Conservation (phyloP, 1,140 invertebrate species). For the Musca domestica region DNA sequence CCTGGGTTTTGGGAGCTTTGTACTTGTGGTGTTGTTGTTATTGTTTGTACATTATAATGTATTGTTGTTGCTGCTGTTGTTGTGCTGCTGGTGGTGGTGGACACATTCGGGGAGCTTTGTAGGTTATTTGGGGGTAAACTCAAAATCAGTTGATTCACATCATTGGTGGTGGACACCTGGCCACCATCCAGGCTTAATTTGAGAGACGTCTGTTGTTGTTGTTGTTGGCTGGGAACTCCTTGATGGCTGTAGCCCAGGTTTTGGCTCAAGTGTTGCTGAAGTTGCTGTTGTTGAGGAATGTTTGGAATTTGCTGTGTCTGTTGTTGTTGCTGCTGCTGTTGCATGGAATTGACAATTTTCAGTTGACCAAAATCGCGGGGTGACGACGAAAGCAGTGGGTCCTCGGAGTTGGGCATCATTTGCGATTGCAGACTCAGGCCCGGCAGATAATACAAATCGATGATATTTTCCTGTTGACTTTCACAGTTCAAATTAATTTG, state of each 20-base stretch:
- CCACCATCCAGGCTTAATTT: neutral
- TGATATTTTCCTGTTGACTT: constrained; percentile 46
- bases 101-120: no score
- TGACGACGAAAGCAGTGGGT: constrained; percentile 76
- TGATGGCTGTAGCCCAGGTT: constrained; percentile 15
- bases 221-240: no score
- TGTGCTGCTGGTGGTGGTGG: neutral
- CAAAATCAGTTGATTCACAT: constrained; percentile 17
- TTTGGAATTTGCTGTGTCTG: no score
- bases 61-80: constrained; percentile 30
- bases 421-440: constrained; percentile 61
- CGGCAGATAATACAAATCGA: constrained; percentile 52
- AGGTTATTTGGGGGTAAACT: constrained; percentile 7
- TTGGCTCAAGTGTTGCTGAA: constrained; percentile 11
- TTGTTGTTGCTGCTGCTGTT: no score
- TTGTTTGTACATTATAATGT: constrained; percentile 27
- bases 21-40: constrained; percentile 24
- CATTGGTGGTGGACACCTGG: neutral
- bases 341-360: constrained; percentile 31
- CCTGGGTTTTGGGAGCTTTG: constrained; percentile 25
- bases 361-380: constrained; percentile 72
- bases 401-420: constrained; percentile 83
- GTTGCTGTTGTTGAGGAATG: no score
- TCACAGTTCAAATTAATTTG: constrained; percentile 53
- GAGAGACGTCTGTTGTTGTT: constrained; percentile 22